These are phyloP conservation scores for Mungos mungo DNA, from an alignment of 2,113 vertebrate genomes.

Conservation along the genomic window DNA sequence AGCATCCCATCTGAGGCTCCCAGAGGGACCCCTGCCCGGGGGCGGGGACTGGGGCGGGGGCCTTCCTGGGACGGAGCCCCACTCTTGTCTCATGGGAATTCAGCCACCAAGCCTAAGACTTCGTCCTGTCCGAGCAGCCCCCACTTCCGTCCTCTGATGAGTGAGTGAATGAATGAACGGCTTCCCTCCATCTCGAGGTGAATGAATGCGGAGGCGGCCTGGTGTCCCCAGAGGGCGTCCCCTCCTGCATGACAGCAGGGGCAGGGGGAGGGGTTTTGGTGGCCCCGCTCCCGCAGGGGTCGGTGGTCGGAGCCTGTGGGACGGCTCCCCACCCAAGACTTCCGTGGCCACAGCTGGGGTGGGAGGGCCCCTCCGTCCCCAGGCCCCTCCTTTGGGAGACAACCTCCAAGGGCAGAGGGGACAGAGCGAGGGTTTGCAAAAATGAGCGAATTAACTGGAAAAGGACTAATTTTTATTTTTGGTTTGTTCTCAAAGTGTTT, in stretches of 20 bases:
- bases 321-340: background rate
- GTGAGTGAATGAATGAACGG: background rate
- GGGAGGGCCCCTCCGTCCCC: background rate
- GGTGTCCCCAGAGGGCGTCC: rapidly evolving
- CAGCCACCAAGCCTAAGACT: background rate
- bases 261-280: too few relatives aligned
- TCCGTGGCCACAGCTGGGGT: background rate
- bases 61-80: rapidly evolving
- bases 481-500: background rate
- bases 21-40: rapidly evolving
- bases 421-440: background rate
- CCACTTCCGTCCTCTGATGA: background rate
- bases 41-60: rapidly evolving
- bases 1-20: rapidly evolving
- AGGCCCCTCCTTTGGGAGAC: background rate
- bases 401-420: background rate
- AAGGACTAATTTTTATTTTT: background rate
- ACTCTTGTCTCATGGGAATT: rapidly evolving
- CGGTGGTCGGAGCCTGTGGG: background rate
- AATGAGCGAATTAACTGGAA: background rate
- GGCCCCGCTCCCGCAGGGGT: background rate
- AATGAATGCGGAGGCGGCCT: background rate
- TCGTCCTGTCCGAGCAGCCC: rapidly evolving
- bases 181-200: rapidly evolving
- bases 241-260: background rate